Base-by-base conservation (phyloP, 2,113 vertebrate genomes). In the Bagarius yarrelli region DNA sequence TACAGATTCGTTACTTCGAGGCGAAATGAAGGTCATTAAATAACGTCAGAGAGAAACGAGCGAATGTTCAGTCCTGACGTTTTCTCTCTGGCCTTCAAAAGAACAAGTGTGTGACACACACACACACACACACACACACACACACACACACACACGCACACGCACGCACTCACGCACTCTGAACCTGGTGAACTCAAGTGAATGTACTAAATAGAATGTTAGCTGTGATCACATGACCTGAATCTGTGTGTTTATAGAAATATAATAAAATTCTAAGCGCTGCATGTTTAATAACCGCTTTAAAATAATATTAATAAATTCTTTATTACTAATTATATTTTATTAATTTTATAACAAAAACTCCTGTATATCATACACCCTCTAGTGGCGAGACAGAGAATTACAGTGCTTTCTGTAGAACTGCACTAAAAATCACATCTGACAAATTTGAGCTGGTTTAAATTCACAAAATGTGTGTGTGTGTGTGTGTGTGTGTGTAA, bases 401-500 rank as follows among this genome's bases (percentile, higher is more conserved):
- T 27, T 59, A 32, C 30, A 64, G 60, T 1, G 3, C 57, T 4
- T 27, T 60, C 11, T 14, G n/a, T 9, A 47, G 11, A 8, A 47
- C 44, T 9, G 44, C 44, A 9, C 44, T 47, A 47, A 47, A 6
- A 3, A 47, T 11, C 5, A 1, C 5, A 47, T 47, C 11, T 9
- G 11, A 47, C 5, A 1, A 47, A 47, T 47, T 47, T 9, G 11
- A 47, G 44, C 44, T 47, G 44, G 6, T 47, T 47, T 8, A 47
- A 47, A 47, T 47, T 40, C 36, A 40, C 27, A 13, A 27, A 36
- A 30, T 69, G 66, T 70, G 67, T 70, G 67, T 70, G 23, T 50
- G 40, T 61, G 57, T 64, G 59, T 64, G 59, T 64, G 75, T 52
- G 75, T 67, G 76, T 79, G 50, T 79, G 56, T 60, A 4, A 52